Percentiles rank a stretch among this genome's conserved stretches.
phyloP scores from a whole-genome alignment of 2,888 invertebrate genomes.

The Sipunculus nudus region DNA sequence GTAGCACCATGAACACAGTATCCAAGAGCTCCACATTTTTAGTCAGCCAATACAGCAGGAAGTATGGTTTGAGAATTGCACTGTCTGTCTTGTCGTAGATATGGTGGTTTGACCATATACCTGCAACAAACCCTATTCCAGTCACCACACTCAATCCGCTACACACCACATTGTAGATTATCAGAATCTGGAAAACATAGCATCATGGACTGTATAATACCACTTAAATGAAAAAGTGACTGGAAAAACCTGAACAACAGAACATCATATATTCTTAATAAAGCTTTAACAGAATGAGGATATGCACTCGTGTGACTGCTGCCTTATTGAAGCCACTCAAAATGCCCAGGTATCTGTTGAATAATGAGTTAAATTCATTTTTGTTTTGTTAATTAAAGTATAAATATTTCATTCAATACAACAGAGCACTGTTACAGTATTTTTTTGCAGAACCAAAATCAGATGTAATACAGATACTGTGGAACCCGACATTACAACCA shows the following conservation, averaged over 20 bases:
- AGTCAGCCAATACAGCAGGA: slow-evolving; percentile 54
- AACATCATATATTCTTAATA: not conserved
- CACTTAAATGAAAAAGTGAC: not conserved
- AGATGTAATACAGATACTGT: no score
- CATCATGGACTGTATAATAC: not conserved
- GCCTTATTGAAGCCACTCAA: no score
- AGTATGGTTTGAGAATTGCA: slow-evolving; percentile 42
- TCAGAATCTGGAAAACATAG: slow-evolving; percentile 51
- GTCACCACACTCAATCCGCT: slow-evolving; percentile 50
- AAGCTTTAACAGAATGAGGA: no score
- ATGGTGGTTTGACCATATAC: slow-evolving; percentile 45
- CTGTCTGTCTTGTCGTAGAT: slow-evolving; percentile 45
- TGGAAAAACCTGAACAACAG: not conserved
- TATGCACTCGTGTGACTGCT: no score
- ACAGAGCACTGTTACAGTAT: no score
- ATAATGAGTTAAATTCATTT: no score
- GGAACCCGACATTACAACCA: no score
- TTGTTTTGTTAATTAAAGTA: no score
- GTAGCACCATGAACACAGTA: slow-evolving; percentile 64
- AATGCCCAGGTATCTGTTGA: no score
- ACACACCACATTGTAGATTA: slow-evolving; percentile 59
- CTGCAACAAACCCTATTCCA: slow-evolving; percentile 46
- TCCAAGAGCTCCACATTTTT: slow-evolving; percentile 61
- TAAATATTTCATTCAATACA: no score
- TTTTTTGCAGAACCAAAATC: no score